These are phyloP conservation scores for Gavialis gangeticus DNA, from an alignment of 2,113 vertebrate species.

Conservation along the genomic window DNA sequence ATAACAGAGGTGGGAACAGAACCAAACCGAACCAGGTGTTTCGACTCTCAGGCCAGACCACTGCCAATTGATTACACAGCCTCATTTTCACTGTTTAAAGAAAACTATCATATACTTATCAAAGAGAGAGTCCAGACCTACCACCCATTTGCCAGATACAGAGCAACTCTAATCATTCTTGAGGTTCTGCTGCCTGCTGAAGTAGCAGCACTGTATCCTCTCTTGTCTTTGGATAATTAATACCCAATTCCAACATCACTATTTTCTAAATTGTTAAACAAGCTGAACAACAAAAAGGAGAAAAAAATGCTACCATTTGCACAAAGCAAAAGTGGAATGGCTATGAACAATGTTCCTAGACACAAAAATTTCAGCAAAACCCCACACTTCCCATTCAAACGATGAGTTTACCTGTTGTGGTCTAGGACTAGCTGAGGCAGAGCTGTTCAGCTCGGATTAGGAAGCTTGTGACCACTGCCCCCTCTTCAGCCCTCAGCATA, in stretches of 20 bases:
- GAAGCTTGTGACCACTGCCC: conserved; percentile 8
- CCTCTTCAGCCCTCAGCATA: neutral
- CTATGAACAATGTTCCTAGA: neutral
- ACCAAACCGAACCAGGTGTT: neutral
- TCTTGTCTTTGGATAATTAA: neutral
- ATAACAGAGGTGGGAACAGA: neutral
- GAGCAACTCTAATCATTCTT: neutral
- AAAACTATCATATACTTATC: neutral
- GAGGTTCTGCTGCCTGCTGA: no score
- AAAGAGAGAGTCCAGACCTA: neutral
- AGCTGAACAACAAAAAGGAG: neutral
- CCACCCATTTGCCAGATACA: neutral
- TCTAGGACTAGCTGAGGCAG: conserved; percentile 70
- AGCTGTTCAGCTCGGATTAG: conserved; percentile 71
- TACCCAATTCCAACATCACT: neutral
- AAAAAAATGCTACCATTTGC: neutral
- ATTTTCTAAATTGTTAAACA: neutral
- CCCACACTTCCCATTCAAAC: neutral
- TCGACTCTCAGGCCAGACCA: neutral
- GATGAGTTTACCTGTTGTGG: conserved; percentile 68
- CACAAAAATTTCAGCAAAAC: neutral
- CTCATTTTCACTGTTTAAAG: neutral
- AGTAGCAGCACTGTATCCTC: neutral
- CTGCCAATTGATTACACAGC: neutral
- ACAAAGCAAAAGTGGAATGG: neutral